Base-by-base conservation (phyloP, 2,113 vertebrate species). In the Guaruba guarouba region DNA sequence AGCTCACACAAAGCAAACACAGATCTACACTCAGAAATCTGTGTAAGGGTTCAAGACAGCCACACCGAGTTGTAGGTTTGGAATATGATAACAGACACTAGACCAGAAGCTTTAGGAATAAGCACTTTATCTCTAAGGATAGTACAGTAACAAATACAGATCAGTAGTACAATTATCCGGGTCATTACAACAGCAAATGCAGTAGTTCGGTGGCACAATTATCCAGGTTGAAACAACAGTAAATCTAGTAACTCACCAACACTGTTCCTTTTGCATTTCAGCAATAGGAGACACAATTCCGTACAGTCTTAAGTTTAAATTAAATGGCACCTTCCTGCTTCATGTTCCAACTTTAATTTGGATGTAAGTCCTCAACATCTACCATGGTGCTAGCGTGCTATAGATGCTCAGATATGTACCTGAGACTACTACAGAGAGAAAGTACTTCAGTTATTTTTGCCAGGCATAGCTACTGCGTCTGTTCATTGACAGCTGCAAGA, bases 21-120 rank as follows among this genome's bases (percentile, higher is more conserved):
- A 39, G 31, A 57, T n/a, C 18, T 29, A 43, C 52, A 33, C 11
- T 16, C 19, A 35, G 37, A 44, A 43, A 14, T 17, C 14, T 33
- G 54, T 20, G 12, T 55, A 51, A 76, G 31, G 14, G 35, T 43
- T 44, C 69, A 55, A 66, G 37, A 19, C 18, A 22, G 33, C 48
- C 41, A 18, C 2, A 3, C 10, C 0, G 0, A 44, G 31, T 43
- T 63, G n/a, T 2, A 61, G 29, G 17, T 48, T 63, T 55, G 48
- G 55, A 43, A 39, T 76, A 57, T 0, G 5, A 41, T 44, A 57
- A 44, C 27, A 70, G 31, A 63, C 33, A 51, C 31, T 31, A 57
- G 55, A 70, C 41, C 22, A 37, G 35, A 41, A 55, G 41, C 41
- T 37, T 48, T 75, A 37, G 37, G 35, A 63, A 41, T 49, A 44